These are phyloP conservation scores for Nycteola revayana DNA, from an alignment of 2,888 invertebrate genomes.

Conservation along the genomic window DNA sequence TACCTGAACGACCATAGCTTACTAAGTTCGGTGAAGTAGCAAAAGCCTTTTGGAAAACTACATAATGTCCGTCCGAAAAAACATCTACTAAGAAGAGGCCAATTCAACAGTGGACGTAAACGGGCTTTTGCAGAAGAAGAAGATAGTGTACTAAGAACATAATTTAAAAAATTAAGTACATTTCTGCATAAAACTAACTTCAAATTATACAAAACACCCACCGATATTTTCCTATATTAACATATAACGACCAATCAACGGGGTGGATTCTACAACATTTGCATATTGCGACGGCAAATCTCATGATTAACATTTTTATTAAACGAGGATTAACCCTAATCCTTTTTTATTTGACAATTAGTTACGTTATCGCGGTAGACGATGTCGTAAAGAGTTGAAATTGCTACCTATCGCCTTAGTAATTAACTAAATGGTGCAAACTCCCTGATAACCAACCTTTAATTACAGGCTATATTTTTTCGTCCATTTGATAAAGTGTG, in stretches of 20 bases:
- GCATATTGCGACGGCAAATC: conserved; percentile 71
- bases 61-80: no score
- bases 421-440: conserved; percentile 71
- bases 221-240: conserved; percentile 25
- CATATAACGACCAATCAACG: conserved; percentile 47
- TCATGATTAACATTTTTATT: conserved; percentile 82
- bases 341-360: conserved; percentile 82
- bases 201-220: no score
- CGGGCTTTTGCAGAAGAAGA: no score
- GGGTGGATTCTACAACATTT: conserved; percentile 64
- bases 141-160: no score
- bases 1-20: no score
- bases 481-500: conserved; percentile 48
- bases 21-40: no score
- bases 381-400: conserved; percentile 79
- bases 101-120: no score
- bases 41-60: no score
- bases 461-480: conserved; percentile 45
- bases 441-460: conserved; percentile 58
- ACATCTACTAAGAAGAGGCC: no score
- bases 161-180: no score
- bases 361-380: conserved; percentile 70
- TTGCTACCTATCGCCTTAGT: conserved; percentile 63
- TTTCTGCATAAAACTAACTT: no score
- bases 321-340: conserved; percentile 77